Conservation (phyloP, 1,140 invertebrate species). For the Lepidurus couesii region DNA sequence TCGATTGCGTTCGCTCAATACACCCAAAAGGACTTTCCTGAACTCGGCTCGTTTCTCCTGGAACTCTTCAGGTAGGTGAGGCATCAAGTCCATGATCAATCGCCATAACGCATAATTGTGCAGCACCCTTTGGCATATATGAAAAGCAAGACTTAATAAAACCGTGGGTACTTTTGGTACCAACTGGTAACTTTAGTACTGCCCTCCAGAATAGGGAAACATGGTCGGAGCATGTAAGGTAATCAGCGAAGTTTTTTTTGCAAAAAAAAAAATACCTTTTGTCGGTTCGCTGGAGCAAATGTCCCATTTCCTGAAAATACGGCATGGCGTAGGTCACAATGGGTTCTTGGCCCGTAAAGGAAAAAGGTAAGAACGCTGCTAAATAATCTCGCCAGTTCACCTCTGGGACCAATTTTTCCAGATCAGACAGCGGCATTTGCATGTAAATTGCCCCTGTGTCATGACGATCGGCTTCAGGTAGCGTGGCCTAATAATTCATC, state of each 20-base stretch:
- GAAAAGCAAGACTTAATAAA: neutral
- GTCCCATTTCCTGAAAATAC: conserved; percentile 71
- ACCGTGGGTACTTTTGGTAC: neutral
- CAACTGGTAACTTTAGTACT: too few relatives aligned
- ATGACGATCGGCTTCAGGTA: conserved; percentile 72
- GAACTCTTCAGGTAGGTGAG: conserved; percentile 76
- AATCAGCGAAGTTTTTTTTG: too few relatives aligned
- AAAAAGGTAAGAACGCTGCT: conserved; percentile 57
- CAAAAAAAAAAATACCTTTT: conserved; percentile 49
- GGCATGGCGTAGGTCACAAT: conserved; percentile 72
- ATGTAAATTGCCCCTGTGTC: conserved; percentile 71
- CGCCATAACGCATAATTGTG: conserved; percentile 82
- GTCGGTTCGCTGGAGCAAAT: conserved; percentile 61
- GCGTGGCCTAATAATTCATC: conserved; percentile 53
- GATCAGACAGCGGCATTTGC: conserved; percentile 59
- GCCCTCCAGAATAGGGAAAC: too few relatives aligned
- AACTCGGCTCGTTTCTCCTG: conserved; percentile 70
- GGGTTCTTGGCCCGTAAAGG: conserved; percentile 61
- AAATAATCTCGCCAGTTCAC: conserved; percentile 73
- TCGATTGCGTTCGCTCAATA: conserved; percentile 64
- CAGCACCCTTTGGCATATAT: conserved; percentile 53
- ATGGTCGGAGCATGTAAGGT: too few relatives aligned
- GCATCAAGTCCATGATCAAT: conserved; percentile 67
- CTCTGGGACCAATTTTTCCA: conserved; percentile 62
- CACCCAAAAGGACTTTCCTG: conserved; percentile 69